Conservation (phyloP, 2,888 invertebrate genomes). For the Megastigmus dorsalis region DNA sequence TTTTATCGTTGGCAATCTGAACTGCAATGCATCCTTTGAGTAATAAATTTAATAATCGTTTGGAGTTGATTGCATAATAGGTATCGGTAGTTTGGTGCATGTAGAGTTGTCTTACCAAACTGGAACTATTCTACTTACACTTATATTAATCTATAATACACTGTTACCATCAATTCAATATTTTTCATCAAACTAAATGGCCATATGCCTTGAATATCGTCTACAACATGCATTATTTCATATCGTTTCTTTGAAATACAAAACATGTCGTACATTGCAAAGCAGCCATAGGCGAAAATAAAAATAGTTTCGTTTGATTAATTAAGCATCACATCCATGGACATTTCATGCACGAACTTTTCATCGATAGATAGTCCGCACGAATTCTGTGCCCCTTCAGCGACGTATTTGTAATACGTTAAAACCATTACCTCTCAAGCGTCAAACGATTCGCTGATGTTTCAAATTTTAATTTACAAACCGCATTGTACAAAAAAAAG, state of each 20-base stretch:
- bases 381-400: too few relatives aligned
- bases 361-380: too few relatives aligned
- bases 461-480: not conserved
- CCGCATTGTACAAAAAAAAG: not conserved
- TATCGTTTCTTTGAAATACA: too few relatives aligned
- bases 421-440: not conserved
- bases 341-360: too few relatives aligned
- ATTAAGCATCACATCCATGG: too few relatives aligned
- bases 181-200: too few relatives aligned
- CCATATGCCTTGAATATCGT: too few relatives aligned
- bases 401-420: not conserved
- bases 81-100: not conserved
- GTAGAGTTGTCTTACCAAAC: not conserved
- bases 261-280: too few relatives aligned
- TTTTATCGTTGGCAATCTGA: not conserved
- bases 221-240: too few relatives aligned
- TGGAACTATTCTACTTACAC: not conserved
- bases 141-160: not conserved
- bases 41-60: not conserved
- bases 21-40: not conserved
- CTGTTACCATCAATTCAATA: too few relatives aligned
- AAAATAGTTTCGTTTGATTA: too few relatives aligned
- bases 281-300: too few relatives aligned
- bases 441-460: not conserved
- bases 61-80: not conserved